These are phyloP conservation scores for Amiota mariae DNA, from an alignment of 2,888 invertebrate species.

Conservation along the genomic window DNA sequence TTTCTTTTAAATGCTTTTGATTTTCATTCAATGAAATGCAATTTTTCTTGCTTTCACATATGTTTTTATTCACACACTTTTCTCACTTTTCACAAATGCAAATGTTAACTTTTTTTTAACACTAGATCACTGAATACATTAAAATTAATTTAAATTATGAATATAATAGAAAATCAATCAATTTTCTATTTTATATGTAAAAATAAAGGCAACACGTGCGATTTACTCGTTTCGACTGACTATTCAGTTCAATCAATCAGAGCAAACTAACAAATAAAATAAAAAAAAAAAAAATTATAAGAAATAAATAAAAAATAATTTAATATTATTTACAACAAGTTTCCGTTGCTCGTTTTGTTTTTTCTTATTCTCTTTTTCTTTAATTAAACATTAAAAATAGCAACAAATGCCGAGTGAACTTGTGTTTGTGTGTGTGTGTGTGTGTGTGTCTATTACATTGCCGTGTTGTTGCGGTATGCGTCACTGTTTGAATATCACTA, in stretches of 20 bases:
- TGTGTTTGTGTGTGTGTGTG: too few relatives aligned
- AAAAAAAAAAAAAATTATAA: too few relatives aligned
- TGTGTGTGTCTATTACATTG: background rate
- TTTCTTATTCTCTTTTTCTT: background rate
- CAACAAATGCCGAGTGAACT: background rate
- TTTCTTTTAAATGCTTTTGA: too few relatives aligned
- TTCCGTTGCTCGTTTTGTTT: too few relatives aligned
- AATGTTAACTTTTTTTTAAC: conserved; percentile 4
- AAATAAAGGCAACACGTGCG: background rate
- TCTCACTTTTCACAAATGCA: conserved; percentile 12
- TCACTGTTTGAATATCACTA: conserved; percentile 16
- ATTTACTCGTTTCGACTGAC: too few relatives aligned
- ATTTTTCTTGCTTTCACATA: background rate
- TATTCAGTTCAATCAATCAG: conserved; percentile 12
- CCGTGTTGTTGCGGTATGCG: conserved; percentile 6
- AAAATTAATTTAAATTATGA: background rate
- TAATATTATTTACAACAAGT: too few relatives aligned
- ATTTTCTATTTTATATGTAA: background rate
- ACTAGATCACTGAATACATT: background rate
- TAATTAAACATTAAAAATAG: conserved; percentile 24
- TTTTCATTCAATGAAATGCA: too few relatives aligned
- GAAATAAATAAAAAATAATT: too few relatives aligned
- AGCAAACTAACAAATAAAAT: conserved; percentile 1
- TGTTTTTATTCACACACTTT: conserved; percentile 1
- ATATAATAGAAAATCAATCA: background rate